Evolutionary conservation across 2,888 invertebrate genomes (phyloP), one percentile per base, ranked within the genome.

Genomic region (Amphipyra berbera): DNA sequence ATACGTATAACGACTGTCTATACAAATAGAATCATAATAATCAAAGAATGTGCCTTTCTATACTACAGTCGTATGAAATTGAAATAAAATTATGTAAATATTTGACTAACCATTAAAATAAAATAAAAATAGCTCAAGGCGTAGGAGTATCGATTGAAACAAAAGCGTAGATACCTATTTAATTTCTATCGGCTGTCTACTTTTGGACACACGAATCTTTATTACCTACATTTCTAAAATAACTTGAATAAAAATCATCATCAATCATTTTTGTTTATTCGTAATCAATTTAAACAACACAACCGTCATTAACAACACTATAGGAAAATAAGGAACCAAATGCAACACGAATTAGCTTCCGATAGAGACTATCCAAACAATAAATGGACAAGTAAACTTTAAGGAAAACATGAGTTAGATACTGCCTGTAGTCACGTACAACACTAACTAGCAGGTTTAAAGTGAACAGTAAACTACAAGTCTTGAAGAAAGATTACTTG

Each of bases 401-500:
- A 38, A 53, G 56, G 53, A 49, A 41, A 56, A 42, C 58, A n/a
- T 40, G 30, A 59, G 58, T 53, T 52, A 59, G 58, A 37, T 49
- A 54, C 27, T 27, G 45, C 42, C 6, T 49, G 55, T 49, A 59
- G 58, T 47, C 62, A 72, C 58, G 66, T 69, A 59, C 14, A 33
- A 41, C 33, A 38, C 55, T 56, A 68, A 42, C 62, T 56, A 58
- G 73, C 46, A 35, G 47, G 62, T 62, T 72, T 47, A 59, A 56
- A 71, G 62, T 71, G 58, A 68, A 50, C 35, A 47, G 71, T 55
- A 46, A 59, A 69, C 60, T 60, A 44, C 66, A 52, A 38, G 44
- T 52, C 71, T 27, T 5, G 52, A 50, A 68, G 71, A 68, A 70
- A 50, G 27, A 70, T 68, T 59, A 59, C 65, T 54, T 55, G 7